Percentiles rank a stretch among this genome's conserved stretches.
Conservation (phyloP, 1,140 invertebrate species). For the Drosophila leontia region DNA sequence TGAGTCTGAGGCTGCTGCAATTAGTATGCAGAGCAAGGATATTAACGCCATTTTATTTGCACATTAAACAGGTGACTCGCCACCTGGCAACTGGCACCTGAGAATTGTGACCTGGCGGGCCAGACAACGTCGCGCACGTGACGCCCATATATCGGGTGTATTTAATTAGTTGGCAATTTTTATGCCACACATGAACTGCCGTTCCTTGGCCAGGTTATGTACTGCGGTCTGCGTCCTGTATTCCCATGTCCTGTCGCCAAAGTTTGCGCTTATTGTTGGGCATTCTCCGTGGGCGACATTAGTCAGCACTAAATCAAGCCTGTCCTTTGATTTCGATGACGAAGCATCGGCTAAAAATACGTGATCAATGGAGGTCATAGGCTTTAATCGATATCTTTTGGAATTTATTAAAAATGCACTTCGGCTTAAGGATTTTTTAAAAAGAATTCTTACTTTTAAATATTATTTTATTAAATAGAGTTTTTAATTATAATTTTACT, state of each 20-base stretch:
- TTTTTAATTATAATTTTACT: not conserved
- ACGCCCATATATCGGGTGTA: conserved; percentile 62
- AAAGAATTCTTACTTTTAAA: no score
- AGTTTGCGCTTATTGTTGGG: conserved; percentile 50
- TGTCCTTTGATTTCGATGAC: conserved; percentile 34
- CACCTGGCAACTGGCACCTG: conserved; percentile 28
- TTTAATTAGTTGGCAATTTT: conserved; percentile 77
- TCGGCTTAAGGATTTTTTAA: not conserved
- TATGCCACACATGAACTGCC: conserved; percentile 50
- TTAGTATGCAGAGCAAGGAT: conserved; percentile 72
- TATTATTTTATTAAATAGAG: not conserved
- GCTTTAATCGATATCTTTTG: conserved; percentile 26
- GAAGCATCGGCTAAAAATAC: conserved; percentile 34
- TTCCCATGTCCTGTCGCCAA: conserved; percentile 18
- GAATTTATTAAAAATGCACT: not conserved
- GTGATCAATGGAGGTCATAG: conserved; percentile 26
- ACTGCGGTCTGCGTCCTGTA: not conserved
- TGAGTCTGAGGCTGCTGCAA: conserved; percentile 52
- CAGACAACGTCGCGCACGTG: conserved; percentile 58
- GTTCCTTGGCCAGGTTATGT: not conserved
- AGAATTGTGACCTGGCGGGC: conserved; percentile 17
- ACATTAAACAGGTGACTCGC: conserved; percentile 71
- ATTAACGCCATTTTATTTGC: conserved; percentile 75
- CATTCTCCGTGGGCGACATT: conserved; percentile 21
- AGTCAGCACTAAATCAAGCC: conserved; percentile 29